Conservation (phyloP, 2,888 invertebrate species). For the Cerceris ruficornis region DNA sequence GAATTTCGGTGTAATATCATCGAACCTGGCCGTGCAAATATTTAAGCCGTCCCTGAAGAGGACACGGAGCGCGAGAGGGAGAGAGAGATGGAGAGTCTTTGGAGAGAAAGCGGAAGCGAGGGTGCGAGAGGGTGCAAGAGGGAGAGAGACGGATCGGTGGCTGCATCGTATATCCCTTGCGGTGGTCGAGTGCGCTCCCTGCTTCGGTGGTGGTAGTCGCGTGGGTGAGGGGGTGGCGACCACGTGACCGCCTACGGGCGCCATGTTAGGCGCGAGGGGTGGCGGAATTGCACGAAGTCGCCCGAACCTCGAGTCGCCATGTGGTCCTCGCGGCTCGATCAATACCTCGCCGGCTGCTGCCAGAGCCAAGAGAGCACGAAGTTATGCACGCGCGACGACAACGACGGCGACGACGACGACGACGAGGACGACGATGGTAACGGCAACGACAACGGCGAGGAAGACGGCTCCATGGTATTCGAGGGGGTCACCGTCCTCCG, state of each 20-base stretch:
- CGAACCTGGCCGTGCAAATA: conserved; percentile 63
- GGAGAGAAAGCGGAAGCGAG: conserved; percentile 25
- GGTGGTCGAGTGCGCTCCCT: conserved; percentile 64
- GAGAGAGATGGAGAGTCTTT: conserved; percentile 22
- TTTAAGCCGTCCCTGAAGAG: conserved; percentile 64
- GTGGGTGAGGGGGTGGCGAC: conserved; percentile 55
- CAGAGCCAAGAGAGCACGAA: conserved; percentile 76
- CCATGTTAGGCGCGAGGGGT: conserved; percentile 74
- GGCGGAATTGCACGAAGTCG: conserved; percentile 72
- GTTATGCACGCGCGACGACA: conserved; percentile 74
- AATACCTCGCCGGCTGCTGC: conserved; percentile 73
- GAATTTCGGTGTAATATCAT: conserved; percentile 60
- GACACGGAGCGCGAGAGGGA: conserved; percentile 28
- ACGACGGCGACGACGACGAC: conserved; percentile 41
- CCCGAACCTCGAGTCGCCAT: conserved; percentile 76
- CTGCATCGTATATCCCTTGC: conserved; percentile 70
- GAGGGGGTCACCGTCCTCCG: neutral
- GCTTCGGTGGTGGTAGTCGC: conserved; percentile 50
- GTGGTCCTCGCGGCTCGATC: conserved; percentile 78
- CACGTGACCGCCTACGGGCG: conserved; percentile 69
- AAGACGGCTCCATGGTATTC: conserved; percentile 23
- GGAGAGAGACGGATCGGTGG: conserved; percentile 62
- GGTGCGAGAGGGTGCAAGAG: conserved; percentile 34
- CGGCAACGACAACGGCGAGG: conserved; percentile 24
- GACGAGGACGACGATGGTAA: conserved; percentile 15